These are phyloP conservation scores for Knipowitschia caucasica DNA, from an alignment of 2,797 vertebrate genomes.

Conservation along the genomic window DNA sequence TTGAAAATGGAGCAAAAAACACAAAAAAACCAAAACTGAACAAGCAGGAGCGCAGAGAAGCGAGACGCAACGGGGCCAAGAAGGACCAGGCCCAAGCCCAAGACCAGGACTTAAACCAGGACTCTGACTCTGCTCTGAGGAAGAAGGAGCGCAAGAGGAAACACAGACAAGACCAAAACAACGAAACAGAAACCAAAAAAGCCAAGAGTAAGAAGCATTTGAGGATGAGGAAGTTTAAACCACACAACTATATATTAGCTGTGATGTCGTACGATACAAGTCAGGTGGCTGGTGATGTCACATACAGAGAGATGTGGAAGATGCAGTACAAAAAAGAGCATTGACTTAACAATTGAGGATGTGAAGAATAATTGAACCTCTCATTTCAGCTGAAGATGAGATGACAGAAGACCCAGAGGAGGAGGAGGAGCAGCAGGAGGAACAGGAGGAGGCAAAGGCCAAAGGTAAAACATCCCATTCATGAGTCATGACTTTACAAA, in stretches of 20 bases:
- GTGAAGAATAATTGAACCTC: too few relatives aligned
- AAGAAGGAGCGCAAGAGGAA: conserved; percentile 5
- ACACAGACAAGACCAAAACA: neutral
- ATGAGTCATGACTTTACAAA: too few relatives aligned
- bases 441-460: neutral
- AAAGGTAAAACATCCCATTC: neutral
- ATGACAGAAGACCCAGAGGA: neutral
- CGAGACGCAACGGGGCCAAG: conserved; percentile 35
- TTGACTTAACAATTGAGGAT: too few relatives aligned
- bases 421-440: neutral
- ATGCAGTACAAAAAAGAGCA: too few relatives aligned
- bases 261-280: too few relatives aligned
- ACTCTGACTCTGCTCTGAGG: neutral
- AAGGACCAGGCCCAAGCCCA: neutral
- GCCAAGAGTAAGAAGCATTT: neutral
- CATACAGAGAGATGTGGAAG: too few relatives aligned
- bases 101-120: neutral
- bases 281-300: too few relatives aligned
- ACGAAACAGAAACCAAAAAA: neutral
- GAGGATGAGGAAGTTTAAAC: too few relatives aligned
- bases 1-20: conserved; percentile 25
- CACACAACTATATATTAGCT: too few relatives aligned
- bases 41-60: conserved; percentile 75
- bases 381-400: neutral
- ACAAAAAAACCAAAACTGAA: conserved; percentile 67